Conservation (phyloP, 2,113 vertebrate species). For the Burhinus bistriatus region DNA sequence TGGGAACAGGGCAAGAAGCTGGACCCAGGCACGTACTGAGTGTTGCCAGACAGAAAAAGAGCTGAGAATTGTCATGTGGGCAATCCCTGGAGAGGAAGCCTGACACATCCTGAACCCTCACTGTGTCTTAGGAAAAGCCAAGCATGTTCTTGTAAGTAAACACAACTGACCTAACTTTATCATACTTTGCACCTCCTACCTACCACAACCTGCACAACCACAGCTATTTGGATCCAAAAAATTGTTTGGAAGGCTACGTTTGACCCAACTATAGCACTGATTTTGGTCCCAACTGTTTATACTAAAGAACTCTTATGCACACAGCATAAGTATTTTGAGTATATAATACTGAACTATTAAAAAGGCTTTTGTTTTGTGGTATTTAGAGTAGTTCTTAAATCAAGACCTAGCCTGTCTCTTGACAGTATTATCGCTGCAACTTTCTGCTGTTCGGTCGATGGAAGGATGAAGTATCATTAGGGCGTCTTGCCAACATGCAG, state of each 20-base stretch:
- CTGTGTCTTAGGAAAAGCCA: background rate
- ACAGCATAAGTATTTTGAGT: background rate
- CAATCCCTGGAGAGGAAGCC: background rate
- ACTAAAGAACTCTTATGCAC: background rate
- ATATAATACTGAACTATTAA: background rate
- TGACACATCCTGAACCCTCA: background rate
- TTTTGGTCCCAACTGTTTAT: background rate
- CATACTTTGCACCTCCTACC: background rate
- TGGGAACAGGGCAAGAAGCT: background rate
- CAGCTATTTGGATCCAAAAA: background rate
- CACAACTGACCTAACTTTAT: background rate
- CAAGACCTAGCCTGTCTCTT: background rate
- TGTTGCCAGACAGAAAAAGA: background rate
- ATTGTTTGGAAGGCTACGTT: background rate
- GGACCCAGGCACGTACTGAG: rapidly evolving
- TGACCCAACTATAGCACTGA: background rate
- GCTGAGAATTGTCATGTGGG: rapidly evolving
- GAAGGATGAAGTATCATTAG: background rate
- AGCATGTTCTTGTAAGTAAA: background rate
- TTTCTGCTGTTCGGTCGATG: background rate
- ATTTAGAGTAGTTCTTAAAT: constrained; percentile 14
- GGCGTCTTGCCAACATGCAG: background rate
- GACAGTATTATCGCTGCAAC: background rate
- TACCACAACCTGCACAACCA: background rate
- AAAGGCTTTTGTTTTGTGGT: background rate